Evolutionary conservation across 2,888 invertebrate genomes (phyloP).

Genomic region (Hirudinaria manillensis): DNA sequence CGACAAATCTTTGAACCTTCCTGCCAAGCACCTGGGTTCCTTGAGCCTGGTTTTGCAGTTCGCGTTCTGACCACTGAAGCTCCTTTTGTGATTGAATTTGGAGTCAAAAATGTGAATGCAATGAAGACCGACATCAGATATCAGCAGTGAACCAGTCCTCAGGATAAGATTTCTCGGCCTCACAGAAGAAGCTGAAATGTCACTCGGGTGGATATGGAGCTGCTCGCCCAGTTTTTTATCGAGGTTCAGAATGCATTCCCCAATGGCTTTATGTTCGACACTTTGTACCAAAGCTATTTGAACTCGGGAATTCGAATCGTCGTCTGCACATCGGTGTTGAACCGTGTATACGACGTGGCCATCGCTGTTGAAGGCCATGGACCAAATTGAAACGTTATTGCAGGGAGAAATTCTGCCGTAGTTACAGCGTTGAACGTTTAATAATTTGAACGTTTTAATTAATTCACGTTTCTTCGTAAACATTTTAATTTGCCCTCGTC

Average conservation of each 20-base stretch:
- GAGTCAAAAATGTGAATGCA: slow-evolving; percentile 8
- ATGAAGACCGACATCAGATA: slow-evolving; percentile 2
- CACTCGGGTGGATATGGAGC: background rate
- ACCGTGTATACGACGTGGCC: slow-evolving; percentile 10
- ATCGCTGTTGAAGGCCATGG: background rate
- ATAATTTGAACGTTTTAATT: too few species aligned
- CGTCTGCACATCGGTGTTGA: background rate
- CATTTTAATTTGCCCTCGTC: too few species aligned
- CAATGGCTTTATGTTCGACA: background rate
- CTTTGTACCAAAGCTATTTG: background rate
- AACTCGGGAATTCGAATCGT: background rate
- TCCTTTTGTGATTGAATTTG: background rate
- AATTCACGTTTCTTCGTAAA: too few species aligned
- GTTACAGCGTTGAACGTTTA: too few species aligned
- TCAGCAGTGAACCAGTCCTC: background rate
- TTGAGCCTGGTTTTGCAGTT: background rate
- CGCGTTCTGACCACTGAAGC: background rate
- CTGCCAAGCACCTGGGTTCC: background rate
- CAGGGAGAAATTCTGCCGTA: background rate
- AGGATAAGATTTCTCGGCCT: background rate
- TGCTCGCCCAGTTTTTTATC: background rate
- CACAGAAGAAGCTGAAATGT: background rate
- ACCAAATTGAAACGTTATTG: background rate
- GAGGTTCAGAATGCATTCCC: background rate
- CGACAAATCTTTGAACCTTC: background rate